Conservation (phyloP, 2,888 invertebrate genomes). For the Steinernema carpocapsae region DNA sequence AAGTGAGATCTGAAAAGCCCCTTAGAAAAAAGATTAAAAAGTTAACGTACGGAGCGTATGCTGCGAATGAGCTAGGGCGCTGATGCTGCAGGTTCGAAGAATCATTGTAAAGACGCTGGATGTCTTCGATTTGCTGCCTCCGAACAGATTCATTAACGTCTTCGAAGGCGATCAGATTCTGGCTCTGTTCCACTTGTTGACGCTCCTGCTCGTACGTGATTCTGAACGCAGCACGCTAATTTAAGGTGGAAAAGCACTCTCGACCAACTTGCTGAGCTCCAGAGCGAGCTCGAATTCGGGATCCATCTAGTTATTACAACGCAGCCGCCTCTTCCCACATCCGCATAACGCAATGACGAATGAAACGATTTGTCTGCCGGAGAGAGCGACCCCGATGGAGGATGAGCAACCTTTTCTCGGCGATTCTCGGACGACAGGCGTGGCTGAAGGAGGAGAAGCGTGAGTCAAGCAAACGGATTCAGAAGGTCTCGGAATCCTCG, state of each 20-base stretch:
- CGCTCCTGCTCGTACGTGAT: conserved; percentile 44
- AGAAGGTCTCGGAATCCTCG: too few species aligned
- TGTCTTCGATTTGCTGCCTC: conserved; percentile 10
- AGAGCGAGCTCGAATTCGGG: conserved; percentile 43
- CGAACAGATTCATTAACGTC: conserved; percentile 33
- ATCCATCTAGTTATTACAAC: conserved; percentile 8
- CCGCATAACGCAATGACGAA: too few species aligned
- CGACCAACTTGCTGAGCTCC: conserved; percentile 47
- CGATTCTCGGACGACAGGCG: too few species aligned
- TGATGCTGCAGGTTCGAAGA: background rate
- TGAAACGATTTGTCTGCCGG: too few species aligned
- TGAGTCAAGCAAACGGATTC: too few species aligned
- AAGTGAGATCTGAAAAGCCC: conserved; percentile 10
- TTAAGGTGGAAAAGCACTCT: background rate
- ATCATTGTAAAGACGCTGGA: conserved; percentile 15
- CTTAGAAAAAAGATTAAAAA: background rate
- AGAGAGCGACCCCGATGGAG: too few species aligned
- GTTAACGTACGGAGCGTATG: conserved; percentile 4
- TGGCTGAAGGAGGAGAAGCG: too few species aligned
- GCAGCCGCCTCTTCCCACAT: background rate
- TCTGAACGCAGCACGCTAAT: conserved; percentile 34
- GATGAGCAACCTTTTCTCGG: too few species aligned
- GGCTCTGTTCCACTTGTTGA: conserved; percentile 21
- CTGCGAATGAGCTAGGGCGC: background rate
- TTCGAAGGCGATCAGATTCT: conserved; percentile 45